These are phyloP conservation scores for Hozukius guyotensis DNA, from an alignment of 2,797 vertebrate species.

Conservation along the genomic window DNA sequence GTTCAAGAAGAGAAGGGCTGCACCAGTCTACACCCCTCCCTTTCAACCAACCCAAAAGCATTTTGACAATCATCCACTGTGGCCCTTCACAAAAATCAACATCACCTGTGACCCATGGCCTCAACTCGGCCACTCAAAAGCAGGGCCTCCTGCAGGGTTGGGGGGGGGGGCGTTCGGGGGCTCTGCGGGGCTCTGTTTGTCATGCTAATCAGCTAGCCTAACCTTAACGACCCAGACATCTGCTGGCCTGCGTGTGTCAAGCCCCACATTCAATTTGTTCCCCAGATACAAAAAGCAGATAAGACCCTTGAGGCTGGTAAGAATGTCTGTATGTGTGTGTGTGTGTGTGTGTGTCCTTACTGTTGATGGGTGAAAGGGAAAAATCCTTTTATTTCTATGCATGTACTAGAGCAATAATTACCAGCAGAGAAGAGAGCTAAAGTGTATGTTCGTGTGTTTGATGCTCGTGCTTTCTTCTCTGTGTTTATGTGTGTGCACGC, in stretches of 20 bases:
- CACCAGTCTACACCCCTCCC: constrained; percentile 39
- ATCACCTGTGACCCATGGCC: constrained; percentile 82
- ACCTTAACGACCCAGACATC: constrained; percentile 83
- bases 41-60: constrained; percentile 54
- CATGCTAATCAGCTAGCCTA: constrained; percentile 83
- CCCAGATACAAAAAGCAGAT: constrained; percentile 78
- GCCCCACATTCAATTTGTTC: constrained; percentile 80
- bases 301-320: constrained; percentile 76
- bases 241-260: constrained; percentile 80
- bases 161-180: not conserved
- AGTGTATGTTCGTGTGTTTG: constrained; percentile 38
- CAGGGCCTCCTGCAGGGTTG: constrained; percentile 45
- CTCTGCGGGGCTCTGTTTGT: constrained; percentile 65
- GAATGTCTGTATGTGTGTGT: constrained; percentile 42
- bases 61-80: constrained; percentile 74
- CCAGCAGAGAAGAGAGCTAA: constrained; percentile 33
- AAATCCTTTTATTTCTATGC: constrained; percentile 51
- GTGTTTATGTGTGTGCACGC: constrained; percentile 1
- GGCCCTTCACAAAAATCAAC: constrained; percentile 80
- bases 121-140: constrained; percentile 62
- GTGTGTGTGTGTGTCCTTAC: constrained; percentile 10
- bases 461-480: not conserved
- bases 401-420: constrained; percentile 63
- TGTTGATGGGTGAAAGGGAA: constrained; percentile 29
- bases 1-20: constrained; percentile 33